Percentiles rank a stretch among this genome's conserved stretches.
These are phyloP conservation scores for Sarcophaga peregrina DNA, from an alignment of 1,140 invertebrate genomes.

Conservation along the genomic window DNA sequence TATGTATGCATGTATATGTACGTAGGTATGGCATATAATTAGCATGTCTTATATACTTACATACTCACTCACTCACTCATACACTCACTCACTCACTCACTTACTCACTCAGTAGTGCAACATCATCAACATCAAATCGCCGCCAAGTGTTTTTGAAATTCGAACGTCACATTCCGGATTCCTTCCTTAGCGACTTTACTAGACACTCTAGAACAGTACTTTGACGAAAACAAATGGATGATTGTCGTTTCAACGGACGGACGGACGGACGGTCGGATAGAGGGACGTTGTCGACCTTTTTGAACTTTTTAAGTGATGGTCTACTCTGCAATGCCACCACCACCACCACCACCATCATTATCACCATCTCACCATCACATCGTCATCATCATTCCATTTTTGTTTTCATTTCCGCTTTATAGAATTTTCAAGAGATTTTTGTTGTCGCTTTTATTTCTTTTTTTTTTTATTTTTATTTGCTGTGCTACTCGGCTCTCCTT, in stretches of 20 bases:
- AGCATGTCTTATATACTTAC: neutral
- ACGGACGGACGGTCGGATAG: neutral
- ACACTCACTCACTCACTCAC: no score
- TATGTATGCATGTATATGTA: neutral
- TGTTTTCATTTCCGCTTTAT: conserved; percentile 5
- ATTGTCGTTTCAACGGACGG: neutral
- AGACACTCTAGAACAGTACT: neutral
- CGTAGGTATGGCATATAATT: neutral
- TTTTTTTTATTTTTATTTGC: no score
- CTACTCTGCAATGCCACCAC: neutral
- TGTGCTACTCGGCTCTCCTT: no score
- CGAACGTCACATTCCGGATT: no score
- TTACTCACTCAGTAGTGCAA: no score
- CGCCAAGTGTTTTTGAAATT: no score
- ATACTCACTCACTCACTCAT: no score
- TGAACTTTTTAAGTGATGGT: no score
- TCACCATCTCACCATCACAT: neutral
- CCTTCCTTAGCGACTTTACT: neutral
- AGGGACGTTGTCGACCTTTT: no score
- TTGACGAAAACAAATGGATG: neutral
- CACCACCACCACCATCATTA: neutral
- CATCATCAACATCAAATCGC: no score
- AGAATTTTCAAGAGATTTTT: conserved; percentile 4
- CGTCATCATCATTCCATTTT: neutral
- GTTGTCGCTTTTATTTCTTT: neutral